Base-by-base conservation (phyloP, 2,797 vertebrate genomes). In the Sphaeramia orbicularis region DNA sequence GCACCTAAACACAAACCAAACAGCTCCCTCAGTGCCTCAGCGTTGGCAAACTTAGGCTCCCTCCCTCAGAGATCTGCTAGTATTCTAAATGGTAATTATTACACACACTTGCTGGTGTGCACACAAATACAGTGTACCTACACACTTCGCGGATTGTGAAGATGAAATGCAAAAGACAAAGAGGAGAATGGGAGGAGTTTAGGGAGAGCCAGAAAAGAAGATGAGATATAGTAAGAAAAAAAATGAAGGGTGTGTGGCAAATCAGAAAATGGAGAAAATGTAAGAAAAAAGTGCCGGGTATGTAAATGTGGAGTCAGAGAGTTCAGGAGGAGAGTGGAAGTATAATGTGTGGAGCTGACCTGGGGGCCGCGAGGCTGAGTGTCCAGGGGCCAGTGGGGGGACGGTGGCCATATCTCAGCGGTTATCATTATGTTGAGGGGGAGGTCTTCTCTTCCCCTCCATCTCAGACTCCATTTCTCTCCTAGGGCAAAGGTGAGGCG, bases 11-110 rank as follows among this genome's bases (percentile, higher is more conserved):
- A 86, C 90, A 91, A 91, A 89, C 91, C 89, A 89, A 90, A 89
- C 90, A 92, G 75, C 89, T 88, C 86, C 86, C 85, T 88, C 78
- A 81, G 88, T 85, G 88, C 85, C 64, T 81, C 58, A n/a, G 78
- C 66, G 76, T 87, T 85, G 84, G 89, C 88, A 93, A 93, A 93
- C 90, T 89, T 87, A 58, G 65, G 52, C 80, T 86, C 80, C 82
- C 87, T 91, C 90, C 88, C 85, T 88, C 76, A 84, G 91, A 93
- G 90, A 93, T 86, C 80, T 78, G 80, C 80, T 86, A 91, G 87
- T 93, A 90, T 94, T 94, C 93, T 93, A 94, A 94, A 94, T 92
- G 92, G 90, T 93, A 94, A 94, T 94, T 94, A 93, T 86, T 76
- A 86, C 80, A 71, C 86, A 53, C 41, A 48, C 59, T 21, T 0